These are phyloP conservation scores for Cetonia aurata DNA, from an alignment of 2,888 invertebrate species.

Conservation along the genomic window DNA sequence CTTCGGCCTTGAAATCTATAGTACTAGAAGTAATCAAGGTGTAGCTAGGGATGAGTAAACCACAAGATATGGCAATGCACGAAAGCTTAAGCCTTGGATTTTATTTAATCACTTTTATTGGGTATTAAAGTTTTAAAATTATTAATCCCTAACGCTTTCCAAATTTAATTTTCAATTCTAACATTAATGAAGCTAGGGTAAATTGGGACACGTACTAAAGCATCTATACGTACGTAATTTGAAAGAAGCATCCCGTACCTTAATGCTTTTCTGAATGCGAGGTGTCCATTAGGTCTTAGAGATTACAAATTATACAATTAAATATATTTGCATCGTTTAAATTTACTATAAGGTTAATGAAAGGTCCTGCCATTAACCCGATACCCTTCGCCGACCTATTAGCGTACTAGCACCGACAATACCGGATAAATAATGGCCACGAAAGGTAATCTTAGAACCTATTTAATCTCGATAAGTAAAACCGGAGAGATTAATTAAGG, in stretches of 20 bases:
- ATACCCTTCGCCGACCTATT: constrained; percentile 33
- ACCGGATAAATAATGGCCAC: constrained; percentile 23
- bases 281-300: constrained; percentile 36
- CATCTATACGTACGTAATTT: background rate
- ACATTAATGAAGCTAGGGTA: background rate
- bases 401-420: constrained; percentile 1
- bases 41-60: no score
- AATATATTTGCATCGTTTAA: constrained; percentile 39
- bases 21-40: no score
- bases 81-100: no score
- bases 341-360: constrained; percentile 35
- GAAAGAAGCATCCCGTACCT: constrained; percentile 7
- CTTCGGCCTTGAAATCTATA: no score
- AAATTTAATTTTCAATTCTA: no score
- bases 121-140: no score
- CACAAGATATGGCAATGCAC: no score
- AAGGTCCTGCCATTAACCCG: constrained; percentile 38
- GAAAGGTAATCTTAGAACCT: constrained; percentile 33
- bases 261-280: background rate
- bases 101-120: no score
- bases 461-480: constrained; percentile 37
- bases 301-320: constrained; percentile 39
- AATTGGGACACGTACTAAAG: background rate
- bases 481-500: constrained; percentile 34
- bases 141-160: no score